Evolutionary conservation across 2,888 invertebrate species (phyloP).

Genomic region (Spialia ferax): DNA sequence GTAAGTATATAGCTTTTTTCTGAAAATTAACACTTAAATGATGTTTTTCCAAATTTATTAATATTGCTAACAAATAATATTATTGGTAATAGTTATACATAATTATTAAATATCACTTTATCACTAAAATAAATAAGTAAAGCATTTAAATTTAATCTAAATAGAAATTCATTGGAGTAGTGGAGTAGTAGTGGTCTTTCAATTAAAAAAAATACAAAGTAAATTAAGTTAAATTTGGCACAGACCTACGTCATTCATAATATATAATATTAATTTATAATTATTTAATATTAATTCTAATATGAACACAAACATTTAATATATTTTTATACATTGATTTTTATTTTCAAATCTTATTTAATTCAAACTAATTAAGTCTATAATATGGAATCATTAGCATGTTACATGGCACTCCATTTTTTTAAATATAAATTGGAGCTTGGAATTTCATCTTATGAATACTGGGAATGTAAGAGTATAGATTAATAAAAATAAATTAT

Average conservation of each 20-base stretch:
- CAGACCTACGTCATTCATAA: neutral
- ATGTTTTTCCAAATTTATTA: too few relatives aligned
- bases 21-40: too few relatives aligned
- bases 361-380: neutral
- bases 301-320: neutral
- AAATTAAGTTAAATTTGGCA: neutral
- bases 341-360: neutral
- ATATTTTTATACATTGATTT: too few relatives aligned
- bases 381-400: neutral
- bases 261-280: neutral
- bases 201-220: neutral
- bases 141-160: neutral
- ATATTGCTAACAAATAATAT: too few relatives aligned
- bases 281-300: too few relatives aligned
- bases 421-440: neutral
- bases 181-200: neutral
- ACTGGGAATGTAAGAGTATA: neutral
- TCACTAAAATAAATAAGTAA: neutral
- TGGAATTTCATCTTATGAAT: neutral
- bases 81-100: neutral
- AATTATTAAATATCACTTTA: neutral
- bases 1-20: too few relatives aligned
- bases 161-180: neutral
- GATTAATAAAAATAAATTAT: constrained; percentile 3
- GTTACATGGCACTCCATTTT: neutral